These are phyloP conservation scores for Coenonympha glycerion DNA, from an alignment of 2,888 invertebrate species.

Conservation along the genomic window DNA sequence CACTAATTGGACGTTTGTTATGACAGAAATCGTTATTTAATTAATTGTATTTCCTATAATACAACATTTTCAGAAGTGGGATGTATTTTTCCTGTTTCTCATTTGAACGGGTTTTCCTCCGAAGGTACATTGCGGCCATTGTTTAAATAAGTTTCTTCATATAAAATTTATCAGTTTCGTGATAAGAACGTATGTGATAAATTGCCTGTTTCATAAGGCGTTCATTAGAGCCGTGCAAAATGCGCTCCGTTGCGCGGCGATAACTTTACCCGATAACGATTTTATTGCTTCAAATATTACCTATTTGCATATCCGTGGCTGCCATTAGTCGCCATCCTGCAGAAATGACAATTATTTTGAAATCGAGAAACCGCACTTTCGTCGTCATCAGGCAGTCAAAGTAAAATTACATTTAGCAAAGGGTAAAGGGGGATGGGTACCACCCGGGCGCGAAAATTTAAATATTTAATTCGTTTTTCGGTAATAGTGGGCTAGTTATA, in stretches of 20 bases:
- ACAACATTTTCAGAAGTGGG: not conserved
- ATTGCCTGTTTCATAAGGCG: constrained; percentile 75
- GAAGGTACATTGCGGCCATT: constrained; percentile 43
- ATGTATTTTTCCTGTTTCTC: not conserved
- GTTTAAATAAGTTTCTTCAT: constrained; percentile 62
- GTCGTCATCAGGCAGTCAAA: too few relatives aligned
- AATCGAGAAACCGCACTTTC: not conserved
- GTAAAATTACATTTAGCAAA: too few relatives aligned
- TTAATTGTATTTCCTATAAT: too few relatives aligned
- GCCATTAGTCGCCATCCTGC: constrained; percentile 37
- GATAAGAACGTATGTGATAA: constrained; percentile 72
- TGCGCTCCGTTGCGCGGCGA: constrained; percentile 71
- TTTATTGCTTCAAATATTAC: constrained; percentile 73
- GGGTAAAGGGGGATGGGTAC: too few relatives aligned
- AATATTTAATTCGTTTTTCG: too few relatives aligned
- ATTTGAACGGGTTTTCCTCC: not conserved
- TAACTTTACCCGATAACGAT: constrained; percentile 64
- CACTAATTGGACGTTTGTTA: too few relatives aligned
- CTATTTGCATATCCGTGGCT: constrained; percentile 59
- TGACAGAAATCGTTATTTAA: too few relatives aligned
- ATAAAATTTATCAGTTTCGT: constrained; percentile 67
- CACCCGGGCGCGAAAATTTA: too few relatives aligned
- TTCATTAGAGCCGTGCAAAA: constrained; percentile 74
- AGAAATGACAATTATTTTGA: not conserved
- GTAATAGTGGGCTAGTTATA: too few relatives aligned